Conservation (phyloP, 2,113 vertebrate species). For the Elaphurus davidianus region DNA sequence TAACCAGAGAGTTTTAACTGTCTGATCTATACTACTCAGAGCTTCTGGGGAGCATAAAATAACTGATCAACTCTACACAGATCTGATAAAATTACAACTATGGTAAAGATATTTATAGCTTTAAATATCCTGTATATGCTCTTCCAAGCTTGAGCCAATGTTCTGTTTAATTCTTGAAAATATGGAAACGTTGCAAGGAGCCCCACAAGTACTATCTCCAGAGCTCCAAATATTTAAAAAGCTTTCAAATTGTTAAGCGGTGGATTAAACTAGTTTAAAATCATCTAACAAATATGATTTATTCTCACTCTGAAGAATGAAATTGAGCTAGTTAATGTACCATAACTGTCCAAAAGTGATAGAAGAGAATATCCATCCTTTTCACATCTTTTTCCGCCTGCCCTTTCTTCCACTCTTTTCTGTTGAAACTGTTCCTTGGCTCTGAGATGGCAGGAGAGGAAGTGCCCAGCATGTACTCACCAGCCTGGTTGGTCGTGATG, state of each 20-base stretch:
- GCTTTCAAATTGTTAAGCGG: background rate
- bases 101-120: background rate
- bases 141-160: background rate
- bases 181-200: background rate
- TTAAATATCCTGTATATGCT: background rate
- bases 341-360: background rate
- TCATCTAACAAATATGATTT: background rate
- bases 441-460: background rate
- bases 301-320: background rate
- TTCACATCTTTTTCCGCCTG: background rate
- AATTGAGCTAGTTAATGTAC: background rate
- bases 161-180: background rate
- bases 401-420: too few species aligned
- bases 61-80: background rate
- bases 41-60: background rate
- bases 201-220: background rate
- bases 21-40: background rate
- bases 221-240: background rate
- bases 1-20: background rate
- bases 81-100: background rate
- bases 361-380: background rate
- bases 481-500: slow-evolving; percentile 99
- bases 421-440: background rate
- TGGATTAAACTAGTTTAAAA: background rate
- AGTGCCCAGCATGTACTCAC: slow-evolving; percentile 80